Conservation (phyloP, 2,888 invertebrate genomes). For the Amblyteles armatorius region DNA sequence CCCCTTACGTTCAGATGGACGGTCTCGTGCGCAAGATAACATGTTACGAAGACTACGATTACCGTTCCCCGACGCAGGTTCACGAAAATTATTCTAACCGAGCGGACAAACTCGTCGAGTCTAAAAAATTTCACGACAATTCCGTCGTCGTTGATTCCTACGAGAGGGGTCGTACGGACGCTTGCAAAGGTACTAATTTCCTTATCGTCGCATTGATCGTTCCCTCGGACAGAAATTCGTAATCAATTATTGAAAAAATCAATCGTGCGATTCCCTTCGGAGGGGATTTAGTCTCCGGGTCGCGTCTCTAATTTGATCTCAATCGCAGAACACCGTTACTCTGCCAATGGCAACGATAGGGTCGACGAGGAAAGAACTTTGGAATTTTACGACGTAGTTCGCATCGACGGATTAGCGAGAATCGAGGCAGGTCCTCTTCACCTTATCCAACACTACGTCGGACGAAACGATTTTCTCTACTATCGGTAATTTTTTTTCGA, state of each 20-base stretch:
- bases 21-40: slow-evolving; percentile 89
- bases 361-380: slow-evolving; percentile 83
- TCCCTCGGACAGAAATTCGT: neutral
- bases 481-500: slow-evolving; percentile 73
- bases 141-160: slow-evolving; percentile 88
- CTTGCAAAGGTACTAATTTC: slow-evolving; percentile 87
- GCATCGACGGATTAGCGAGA: slow-evolving; percentile 90
- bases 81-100: slow-evolving; percentile 85
- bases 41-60: slow-evolving; percentile 87
- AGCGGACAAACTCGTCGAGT: slow-evolving; percentile 87
- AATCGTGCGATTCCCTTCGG: neutral
- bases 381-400: slow-evolving; percentile 86
- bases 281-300: too few relatives aligned
- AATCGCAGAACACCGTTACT: slow-evolving; percentile 84
- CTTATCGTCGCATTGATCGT: neutral
- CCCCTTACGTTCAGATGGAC: slow-evolving; percentile 91
- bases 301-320: slow-evolving; percentile 4
- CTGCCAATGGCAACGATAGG: slow-evolving; percentile 72
- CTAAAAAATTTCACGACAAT: slow-evolving; percentile 86
- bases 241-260: neutral
- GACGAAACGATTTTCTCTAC: slow-evolving; percentile 86
- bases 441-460: slow-evolving; percentile 87
- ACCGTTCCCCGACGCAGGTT: slow-evolving; percentile 82
- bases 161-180: slow-evolving; percentile 89
- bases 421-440: slow-evolving; percentile 86